Base-by-base conservation (phyloP, 2,113 vertebrate species). In the Empidonax traillii region DNA sequence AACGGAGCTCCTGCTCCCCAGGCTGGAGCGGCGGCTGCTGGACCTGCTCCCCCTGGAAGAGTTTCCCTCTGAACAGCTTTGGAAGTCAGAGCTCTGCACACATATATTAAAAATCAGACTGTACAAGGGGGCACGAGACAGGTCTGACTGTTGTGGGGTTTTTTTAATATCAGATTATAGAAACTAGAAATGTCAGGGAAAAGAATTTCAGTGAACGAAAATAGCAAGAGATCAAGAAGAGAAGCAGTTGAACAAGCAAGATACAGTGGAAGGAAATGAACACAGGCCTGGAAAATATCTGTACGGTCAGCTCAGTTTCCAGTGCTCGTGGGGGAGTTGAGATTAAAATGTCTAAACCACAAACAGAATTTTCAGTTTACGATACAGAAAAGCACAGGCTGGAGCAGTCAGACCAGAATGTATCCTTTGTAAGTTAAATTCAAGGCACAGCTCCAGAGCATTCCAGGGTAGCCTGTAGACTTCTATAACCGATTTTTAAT, bases 311-410 rank as follows among this genome's bases (percentile, higher is more conserved):
- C 73, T 61, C 68, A 72, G n/a, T 93, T 93, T 78, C 83, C 76
- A 89, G 21, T 11, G 14, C 66, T 94, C 41, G 6, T 49, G 61
- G 41, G 58, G 35, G 31, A 89, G 37, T 12, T 87, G 73, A 90
- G 92, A 95, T 95, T 84, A 87, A 95, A 92, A 96, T 87, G 52
- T 91, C 83, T 92, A 81, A 95, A 95, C 65, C 72, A 95, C 90
- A 93, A 88, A 92, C 9, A 83, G 85, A 74, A 81, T 90, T 95
- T 94, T 90, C 53, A 61, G 83, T 81, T 94, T 92, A 78, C 62
- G 69, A 62, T 72, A 92, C 52, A 65, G 79, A 80, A 96, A 93
- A 85, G 35, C 65, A 74, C 61, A 95, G 92, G 62, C 94, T 92
- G 90, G 65, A 88, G 76, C 68, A 95, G 86, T 89, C 88, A 87